Evolutionary conservation across 2,797 vertebrate species (phyloP).

Genomic region (Arnoldichthys spilopterus): DNA sequence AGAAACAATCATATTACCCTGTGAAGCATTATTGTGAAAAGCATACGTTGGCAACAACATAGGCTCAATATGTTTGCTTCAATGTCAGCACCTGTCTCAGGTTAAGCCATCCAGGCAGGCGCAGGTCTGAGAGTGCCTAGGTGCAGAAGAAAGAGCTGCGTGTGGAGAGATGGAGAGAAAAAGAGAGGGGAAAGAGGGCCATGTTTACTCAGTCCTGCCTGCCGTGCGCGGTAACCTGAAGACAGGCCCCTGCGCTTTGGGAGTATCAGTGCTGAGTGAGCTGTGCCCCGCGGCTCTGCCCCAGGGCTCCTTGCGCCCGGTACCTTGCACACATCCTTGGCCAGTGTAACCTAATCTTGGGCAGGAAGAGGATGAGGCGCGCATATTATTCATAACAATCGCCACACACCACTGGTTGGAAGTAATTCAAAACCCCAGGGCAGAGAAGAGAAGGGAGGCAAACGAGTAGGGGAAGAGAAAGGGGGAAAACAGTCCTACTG

Average conservation of each 20-base stretch:
- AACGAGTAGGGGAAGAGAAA: constrained; percentile 24
- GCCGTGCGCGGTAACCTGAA: constrained; percentile 75
- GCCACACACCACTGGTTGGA: constrained; percentile 57
- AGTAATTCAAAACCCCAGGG: constrained; percentile 60
- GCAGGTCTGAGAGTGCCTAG: constrained; percentile 9
- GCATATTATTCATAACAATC: constrained; percentile 68
- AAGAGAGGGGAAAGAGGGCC: constrained; percentile 40
- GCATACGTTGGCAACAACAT: constrained; percentile 27
- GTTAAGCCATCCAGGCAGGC: constrained; percentile 26
- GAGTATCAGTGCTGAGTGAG: constrained; percentile 78
- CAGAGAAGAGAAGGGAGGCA: constrained; percentile 41
- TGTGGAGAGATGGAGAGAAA: constrained; percentile 40
- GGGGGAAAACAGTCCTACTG: constrained; percentile 27
- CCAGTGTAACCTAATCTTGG: constrained; percentile 60
- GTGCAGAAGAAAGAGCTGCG: constrained; percentile 45
- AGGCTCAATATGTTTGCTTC: neutral
- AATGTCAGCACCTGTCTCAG: constrained; percentile 51
- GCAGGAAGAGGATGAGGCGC: constrained; percentile 62
- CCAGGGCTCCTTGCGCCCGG: constrained; percentile 56
- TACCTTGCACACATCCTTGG: constrained; percentile 67
- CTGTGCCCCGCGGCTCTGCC: constrained; percentile 61
- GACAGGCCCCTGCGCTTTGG: constrained; percentile 69
- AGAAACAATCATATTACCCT: neutral
- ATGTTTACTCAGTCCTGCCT: constrained; percentile 66
- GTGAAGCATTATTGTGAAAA: constrained; percentile 8